Base-by-base conservation (phyloP, 2,797 vertebrate genomes). In the Fringilla coelebs region DNA sequence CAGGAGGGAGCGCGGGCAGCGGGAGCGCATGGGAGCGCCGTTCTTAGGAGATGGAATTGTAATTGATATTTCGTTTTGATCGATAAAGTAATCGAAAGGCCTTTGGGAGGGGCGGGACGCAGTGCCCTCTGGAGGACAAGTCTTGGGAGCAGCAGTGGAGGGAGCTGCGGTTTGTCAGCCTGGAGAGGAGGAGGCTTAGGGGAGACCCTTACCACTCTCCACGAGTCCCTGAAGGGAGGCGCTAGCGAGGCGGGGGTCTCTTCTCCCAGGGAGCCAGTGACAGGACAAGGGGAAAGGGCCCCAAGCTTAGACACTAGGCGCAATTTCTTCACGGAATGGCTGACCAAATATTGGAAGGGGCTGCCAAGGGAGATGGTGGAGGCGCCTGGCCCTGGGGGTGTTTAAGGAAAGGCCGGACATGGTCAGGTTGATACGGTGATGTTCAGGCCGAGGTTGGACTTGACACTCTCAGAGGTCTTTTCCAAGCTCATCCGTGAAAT, bases 41-140 rank as follows among this genome's bases (percentile, higher is more conserved):
- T 3, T 19, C 43, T 14, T 20, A 3, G 1, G 4, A 1, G 28
- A 14, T 5, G 9, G 25, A 18, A 18, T 7, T 4, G 29, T 15
- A 7, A 24, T 4, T 16, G n/a, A 3, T 32, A 17, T 6, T 24
- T 10, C n/a, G 0, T 9, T 29, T 3, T 1, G 32, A 4, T 10
- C 16, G 11, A 0, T 19, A 31, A 49, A 34, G 13, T 8, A 8
- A n/a, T 3, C 8, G 10, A 5, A 40, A 20, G 6, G 12, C 6
- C 3, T 10, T n/a, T 5, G 20, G 21, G 54, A 55, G n/a, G 3
- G 9, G 15, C 20, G 20, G 9, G 36, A 5, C 25, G 9, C 55
- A 4, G 20, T 3, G 4, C 6, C 11, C 4, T 7, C 11, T 34
- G 40, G 40, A 34, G 16, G 38, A 7, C 45, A 43, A 4, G 38